phyloP scores from a whole-genome alignment of 2,888 invertebrate genomes.

The Diarsia brunnea region DNA sequence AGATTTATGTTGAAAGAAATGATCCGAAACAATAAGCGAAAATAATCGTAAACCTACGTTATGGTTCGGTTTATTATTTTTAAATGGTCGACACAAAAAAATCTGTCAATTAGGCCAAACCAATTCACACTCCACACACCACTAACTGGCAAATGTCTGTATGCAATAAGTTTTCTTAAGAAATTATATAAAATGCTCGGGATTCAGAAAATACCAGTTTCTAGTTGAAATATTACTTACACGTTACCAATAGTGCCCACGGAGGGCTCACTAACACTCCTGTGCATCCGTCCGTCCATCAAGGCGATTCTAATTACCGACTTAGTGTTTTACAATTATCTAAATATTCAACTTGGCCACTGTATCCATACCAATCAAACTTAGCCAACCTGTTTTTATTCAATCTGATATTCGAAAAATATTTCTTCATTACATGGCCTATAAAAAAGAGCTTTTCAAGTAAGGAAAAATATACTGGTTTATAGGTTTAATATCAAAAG shows the following conservation, averaged over 20 bases:
- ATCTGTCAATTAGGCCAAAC: background rate
- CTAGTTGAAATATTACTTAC: constrained; percentile 65
- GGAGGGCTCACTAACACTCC: constrained; percentile 83
- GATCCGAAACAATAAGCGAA: background rate
- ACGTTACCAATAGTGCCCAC: constrained; percentile 75
- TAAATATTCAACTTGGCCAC: background rate
- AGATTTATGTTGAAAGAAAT: background rate
- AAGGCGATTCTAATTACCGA: background rate
- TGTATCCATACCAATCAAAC: constrained; percentile 21
- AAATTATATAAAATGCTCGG: background rate
- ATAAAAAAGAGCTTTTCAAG: constrained; percentile 32
- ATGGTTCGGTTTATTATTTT: background rate
- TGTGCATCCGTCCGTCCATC: constrained; percentile 66
- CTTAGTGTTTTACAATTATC: background rate
- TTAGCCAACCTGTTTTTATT: constrained; percentile 48
- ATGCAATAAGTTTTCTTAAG: no score
- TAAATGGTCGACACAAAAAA: background rate
- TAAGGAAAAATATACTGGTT: constrained; percentile 57
- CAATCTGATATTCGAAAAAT: constrained; percentile 28
- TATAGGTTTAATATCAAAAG: constrained; percentile 68
- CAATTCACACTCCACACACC: no score
- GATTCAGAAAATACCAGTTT: background rate
- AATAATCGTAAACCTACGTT: background rate
- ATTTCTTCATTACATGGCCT: constrained; percentile 25
- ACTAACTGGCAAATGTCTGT: no score